Evolutionary conservation across 2,888 invertebrate genomes (phyloP), one percentile per base, ranked within the genome.

Genomic region (Agriopis marginaria): DNA sequence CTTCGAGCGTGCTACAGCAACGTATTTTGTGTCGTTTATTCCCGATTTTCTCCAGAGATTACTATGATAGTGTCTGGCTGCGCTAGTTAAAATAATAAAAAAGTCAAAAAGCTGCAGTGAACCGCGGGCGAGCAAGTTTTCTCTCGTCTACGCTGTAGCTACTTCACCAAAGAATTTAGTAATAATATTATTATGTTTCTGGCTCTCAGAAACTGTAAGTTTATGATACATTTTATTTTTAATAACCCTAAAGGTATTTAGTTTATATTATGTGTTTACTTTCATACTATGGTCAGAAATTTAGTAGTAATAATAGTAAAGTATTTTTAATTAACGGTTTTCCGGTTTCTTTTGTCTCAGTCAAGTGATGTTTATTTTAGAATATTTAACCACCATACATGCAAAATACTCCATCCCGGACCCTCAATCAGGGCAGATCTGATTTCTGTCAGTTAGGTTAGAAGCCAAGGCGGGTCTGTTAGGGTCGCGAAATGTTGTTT

Each of bases 91-190:
- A 61, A 69, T 62, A 64, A 53, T 65, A 62, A 69, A 62, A 65
- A 69, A 63, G 67, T 61, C 71, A 45, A 73, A 68, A 67, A 40
- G 69, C 71, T 56, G 74, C 63, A 65, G 42, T 8, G 42, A 65
- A 64, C 67, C 76, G 63, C 66, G 63, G 44, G 75, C 70, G 77
- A 75, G 66, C 79, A 73, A 81, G 83, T 82, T 81, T 81, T 80
- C 79, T 81, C 77, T 74, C 64, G 77, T 72, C 47, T 47, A 47
- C 54, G 23, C 71, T 68, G 73, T 69, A 72, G 77, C 83, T 81
- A 83, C 12, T 82, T 83, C 82, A 80, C 78, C 78, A 79, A 80
- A n/a, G n/a, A 23, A 23, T 60, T 6, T 60, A 60, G 49, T 9
- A 17, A 40, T 47, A 11, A 23, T 44, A 44, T 56, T 58, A 58